phyloP scores from a whole-genome alignment of 1,140 invertebrate genomes.

The Chrysopa pallens region DNA sequence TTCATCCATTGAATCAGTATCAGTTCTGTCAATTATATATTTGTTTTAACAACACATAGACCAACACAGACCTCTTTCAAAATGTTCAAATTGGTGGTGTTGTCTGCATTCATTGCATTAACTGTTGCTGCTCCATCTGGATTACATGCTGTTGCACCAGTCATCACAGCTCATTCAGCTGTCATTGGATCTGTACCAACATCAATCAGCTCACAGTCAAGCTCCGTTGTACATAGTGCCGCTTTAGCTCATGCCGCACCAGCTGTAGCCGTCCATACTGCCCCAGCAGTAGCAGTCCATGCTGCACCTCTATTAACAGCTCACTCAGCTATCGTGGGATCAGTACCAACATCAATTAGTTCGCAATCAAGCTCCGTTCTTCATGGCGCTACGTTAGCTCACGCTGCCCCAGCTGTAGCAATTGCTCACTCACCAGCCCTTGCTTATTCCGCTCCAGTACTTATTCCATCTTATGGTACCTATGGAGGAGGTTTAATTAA shows the following conservation, averaged over 20 bases:
- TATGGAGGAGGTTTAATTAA: no score
- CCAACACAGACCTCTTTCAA: constrained; percentile 3
- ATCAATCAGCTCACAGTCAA: constrained; percentile 26
- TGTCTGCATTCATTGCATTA: no score
- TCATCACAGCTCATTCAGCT: constrained; percentile 12
- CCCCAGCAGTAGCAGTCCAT: constrained; percentile 11
- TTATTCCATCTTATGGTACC: no score
- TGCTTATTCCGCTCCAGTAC: no score
- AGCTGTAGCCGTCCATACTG: constrained; percentile 7
- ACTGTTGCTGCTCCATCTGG: constrained; percentile 20
- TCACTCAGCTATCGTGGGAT: neutral
- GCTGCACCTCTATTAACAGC: neutral
- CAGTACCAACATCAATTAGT: no score
- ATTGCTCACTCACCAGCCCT: no score
- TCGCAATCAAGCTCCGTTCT: no score
- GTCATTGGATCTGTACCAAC: constrained; percentile 26
- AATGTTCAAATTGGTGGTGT: no score
- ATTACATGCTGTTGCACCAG: constrained; percentile 7
- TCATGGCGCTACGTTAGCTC: no score
- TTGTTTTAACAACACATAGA: neutral
- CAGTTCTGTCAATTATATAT: no score
- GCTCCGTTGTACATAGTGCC: constrained; percentile 13
- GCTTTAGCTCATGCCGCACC: constrained; percentile 13
- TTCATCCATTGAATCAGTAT: no score
- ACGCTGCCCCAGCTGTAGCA: no score